These are phyloP conservation scores for Nylanderia fulva DNA, from an alignment of 1,140 invertebrate species.

Conservation along the genomic window DNA sequence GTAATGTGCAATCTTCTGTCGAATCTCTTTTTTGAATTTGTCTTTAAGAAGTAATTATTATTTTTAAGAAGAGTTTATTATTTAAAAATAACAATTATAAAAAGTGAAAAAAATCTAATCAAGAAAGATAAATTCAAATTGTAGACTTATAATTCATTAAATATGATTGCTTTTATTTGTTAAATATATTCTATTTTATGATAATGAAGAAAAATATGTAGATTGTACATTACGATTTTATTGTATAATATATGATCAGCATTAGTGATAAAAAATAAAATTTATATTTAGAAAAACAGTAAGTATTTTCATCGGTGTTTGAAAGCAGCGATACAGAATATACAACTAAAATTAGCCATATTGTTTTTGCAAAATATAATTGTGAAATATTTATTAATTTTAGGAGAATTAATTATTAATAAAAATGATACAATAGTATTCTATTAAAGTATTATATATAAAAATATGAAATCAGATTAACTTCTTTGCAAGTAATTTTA, in stretches of 20 bases:
- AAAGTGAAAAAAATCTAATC: neutral
- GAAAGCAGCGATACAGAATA: neutral
- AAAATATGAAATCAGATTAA: neutral
- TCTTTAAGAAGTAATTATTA: neutral
- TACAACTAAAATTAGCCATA: neutral
- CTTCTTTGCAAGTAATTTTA: neutral
- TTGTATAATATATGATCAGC: neutral
- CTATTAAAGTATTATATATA: neutral
- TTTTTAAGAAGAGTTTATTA: neutral
- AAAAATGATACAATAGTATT: neutral
- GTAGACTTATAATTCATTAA: neutral
- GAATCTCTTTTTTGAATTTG: neutral
- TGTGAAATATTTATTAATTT: constrained; percentile 5
- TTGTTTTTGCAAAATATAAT: neutral
- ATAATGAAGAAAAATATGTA: neutral
- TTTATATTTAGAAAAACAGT: neutral
- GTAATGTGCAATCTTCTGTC: constrained; percentile 38
- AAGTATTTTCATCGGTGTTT: neutral
- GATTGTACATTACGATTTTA: constrained; percentile 15
- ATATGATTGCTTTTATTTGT: neutral
- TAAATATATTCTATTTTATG: neutral
- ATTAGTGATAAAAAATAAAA: neutral
- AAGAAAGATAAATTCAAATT: neutral
- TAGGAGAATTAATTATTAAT: neutral
- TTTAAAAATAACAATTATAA: neutral